phyloP scores from a whole-genome alignment of 2,113 vertebrate species.

The Ammodytes dubius region DNA sequence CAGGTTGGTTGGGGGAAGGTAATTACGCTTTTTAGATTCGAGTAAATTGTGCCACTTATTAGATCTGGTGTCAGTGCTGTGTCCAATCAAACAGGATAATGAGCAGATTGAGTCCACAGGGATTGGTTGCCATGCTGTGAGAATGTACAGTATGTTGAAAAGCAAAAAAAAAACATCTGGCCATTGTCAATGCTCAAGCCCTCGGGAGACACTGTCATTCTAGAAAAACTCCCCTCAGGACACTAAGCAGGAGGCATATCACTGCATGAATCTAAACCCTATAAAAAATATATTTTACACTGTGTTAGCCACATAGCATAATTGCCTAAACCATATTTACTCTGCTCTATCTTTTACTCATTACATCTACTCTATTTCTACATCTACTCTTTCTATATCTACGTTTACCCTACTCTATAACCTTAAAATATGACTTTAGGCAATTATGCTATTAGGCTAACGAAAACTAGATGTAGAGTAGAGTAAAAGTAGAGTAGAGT shows the following conservation, averaged over 20 bases:
- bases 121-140: constrained; percentile 29
- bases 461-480: too few relatives aligned
- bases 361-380: too few relatives aligned
- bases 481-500: too few relatives aligned
- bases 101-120: constrained; percentile 41
- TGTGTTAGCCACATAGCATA: too few relatives aligned
- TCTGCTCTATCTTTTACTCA: too few relatives aligned
- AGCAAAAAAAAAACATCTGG: constrained; percentile 60
- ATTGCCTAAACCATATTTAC: too few relatives aligned
- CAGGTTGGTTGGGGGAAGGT: constrained; percentile 25
- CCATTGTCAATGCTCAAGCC: constrained; percentile 30
- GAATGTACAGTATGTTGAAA: constrained; percentile 28
- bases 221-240: constrained; percentile 5
- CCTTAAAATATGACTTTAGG: too few relatives aligned
- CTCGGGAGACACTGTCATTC: constrained; percentile 37
- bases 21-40: constrained; percentile 46
- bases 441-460: too few relatives aligned
- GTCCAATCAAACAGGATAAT: constrained; percentile 63
- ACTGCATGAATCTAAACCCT: constrained; percentile 11
- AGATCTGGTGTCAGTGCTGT: constrained; percentile 42
- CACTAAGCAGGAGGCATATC: constrained; percentile 21
- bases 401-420: too few relatives aligned
- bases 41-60: constrained; percentile 56
- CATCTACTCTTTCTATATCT: too few relatives aligned
- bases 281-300: constrained; percentile 7